Base-by-base conservation (phyloP, 2,797 vertebrate species). In the Dendrocincla fuliginosa region DNA sequence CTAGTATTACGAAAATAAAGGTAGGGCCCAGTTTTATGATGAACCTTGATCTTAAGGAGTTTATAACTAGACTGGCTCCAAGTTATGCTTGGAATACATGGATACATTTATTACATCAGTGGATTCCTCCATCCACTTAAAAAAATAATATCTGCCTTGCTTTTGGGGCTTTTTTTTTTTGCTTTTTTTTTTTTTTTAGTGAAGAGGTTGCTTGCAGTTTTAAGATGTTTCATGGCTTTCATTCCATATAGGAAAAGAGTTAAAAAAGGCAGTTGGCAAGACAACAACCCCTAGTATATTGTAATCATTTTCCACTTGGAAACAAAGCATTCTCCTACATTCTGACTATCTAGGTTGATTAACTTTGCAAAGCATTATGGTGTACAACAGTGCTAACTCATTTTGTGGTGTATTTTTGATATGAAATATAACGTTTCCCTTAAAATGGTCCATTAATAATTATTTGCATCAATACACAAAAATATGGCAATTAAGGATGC, bases 11-110 rank as follows among this genome's bases (percentile, higher is more conserved):
- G 11, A 95, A 97, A 96, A 97, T 90, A 96, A 94, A 96, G 86
- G 95, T 91, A 95, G 71, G 91, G 93, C 90, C 90, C 71, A 57
- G 90, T 97, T 96, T 96, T 97, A 96, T 91, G 79, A 87, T 93
- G 94, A 97, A 96, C 91, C 96, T 97, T 97, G 97, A 96, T 97
- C 96, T 96, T 93, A 94, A 97, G 94, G 94, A 97, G 91, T 97
- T 96, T 97, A 96, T 96, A 96, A 96, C 81, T 69, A 90, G 55
- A 11, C 73, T 94, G 89, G 93, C 93, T 97, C 95, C 94, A 97
- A 94, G 89, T 90, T 93, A 89, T 81, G 76, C 93, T 94, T 96
- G 87, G 95, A 96, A 91, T 96, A 95, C 68, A 65, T 53, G 82
- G 74, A 87, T 95, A 76, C 13, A 85, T 89, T 96, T 96, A 94